A percentile compares a stretch with the other conserved stretches of the same genome.
Conservation (phyloP, 2,797 vertebrate species). For the Notolepis coatsorum region DNA sequence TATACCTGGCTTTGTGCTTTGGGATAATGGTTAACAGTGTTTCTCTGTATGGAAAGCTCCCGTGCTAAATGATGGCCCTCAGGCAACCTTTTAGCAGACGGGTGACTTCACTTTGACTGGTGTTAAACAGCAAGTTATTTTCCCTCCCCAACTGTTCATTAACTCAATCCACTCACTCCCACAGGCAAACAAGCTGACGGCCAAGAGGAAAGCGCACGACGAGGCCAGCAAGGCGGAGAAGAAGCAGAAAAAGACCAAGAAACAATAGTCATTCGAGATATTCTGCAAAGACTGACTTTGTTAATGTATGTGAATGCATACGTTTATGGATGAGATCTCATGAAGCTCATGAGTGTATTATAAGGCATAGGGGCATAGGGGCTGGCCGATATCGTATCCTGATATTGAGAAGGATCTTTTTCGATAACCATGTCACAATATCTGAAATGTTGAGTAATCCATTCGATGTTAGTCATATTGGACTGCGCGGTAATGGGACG, state of each 20-base stretch:
- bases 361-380: not conserved
- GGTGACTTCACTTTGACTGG: slow-evolving; percentile 30
- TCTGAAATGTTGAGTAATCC: no score
- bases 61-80: slow-evolving; percentile 2
- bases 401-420: no score
- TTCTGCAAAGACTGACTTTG: slow-evolving; percentile 30
- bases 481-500: no score
- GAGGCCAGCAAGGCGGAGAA: slow-evolving; percentile 83
- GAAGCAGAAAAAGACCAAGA: slow-evolving; percentile 84
- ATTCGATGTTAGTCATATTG: no score
- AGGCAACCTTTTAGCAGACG: not conserved
- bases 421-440: no score
- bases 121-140: slow-evolving; percentile 12
- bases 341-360: slow-evolving; percentile 15
- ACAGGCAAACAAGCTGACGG: slow-evolving; percentile 93
- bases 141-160: slow-evolving; percentile 35
- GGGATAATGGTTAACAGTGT: slow-evolving; percentile 38
- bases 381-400: no score
- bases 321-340: slow-evolving; percentile 6
- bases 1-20: not conserved
- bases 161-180: slow-evolving; percentile 39
- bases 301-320: slow-evolving; percentile 27
- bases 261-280: slow-evolving; percentile 25
- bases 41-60: slow-evolving; percentile 28
- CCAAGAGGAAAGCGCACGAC: slow-evolving; percentile 94